Evolutionary conservation across 1,140 invertebrate genomes (phyloP), one percentile per base, ranked within the genome.

Genomic region (Diprion similis): DNA sequence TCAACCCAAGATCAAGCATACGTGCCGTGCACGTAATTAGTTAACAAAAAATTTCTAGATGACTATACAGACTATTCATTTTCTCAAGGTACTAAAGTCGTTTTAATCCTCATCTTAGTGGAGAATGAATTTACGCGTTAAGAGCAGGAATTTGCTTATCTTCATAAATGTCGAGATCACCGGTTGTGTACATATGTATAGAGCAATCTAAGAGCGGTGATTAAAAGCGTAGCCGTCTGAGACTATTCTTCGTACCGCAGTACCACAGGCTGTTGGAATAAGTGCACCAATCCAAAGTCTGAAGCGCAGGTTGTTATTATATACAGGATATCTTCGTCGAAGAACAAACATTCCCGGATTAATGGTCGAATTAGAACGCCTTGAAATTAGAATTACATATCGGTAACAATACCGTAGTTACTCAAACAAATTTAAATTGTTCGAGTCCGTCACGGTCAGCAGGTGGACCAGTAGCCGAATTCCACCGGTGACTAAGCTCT

Each of bases 81-180:
- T 59, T 59, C 51, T 17, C n/a, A 8, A 13, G 24, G 9, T 15
- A 17, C 51, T 13, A 59, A 59, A 4, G 9, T 13, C 51, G 51
- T 59, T 59, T 59, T 59, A 59, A 59, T 59, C 51, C 11, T 13
- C 51, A 59, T 59, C 51, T 59, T 59, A 59, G 6, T 6, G n/a
- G 51, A 4, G 11, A 8, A 59, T 9, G 51, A 59, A 59, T 59
- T 9, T 59, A 59, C 51, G 51, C 9, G 51, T 17, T 17, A 4
- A 59, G 51, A 59, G n/a, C 51, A 17, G 51, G 11, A 59, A 59
- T 59, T 59, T 59, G 51, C 51, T 59, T 59, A 59, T 59, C 51
- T 59, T 59, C n/a, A 59, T 17, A 15, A 59, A 59, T 15, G 11
- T 59, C 51, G n/a, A 59, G 51, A 59, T 59, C n/a, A 59, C 51